A percentile compares a stretch with the other conserved stretches of the same genome.
phyloP scores from a whole-genome alignment of 1,140 invertebrate genomes.

The silkworm (Bombyx mori) region ASM3026992v2 NC_085131.1:4820501-4821000 shows the following conservation, averaged over 20 bases:
- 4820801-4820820: not conserved
- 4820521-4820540: slow-evolving; percentile 39
- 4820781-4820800: not conserved
- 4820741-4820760: slow-evolving; percentile 15
- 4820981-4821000: too few species aligned
- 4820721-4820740: slow-evolving; percentile 45
- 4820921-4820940: too few species aligned
- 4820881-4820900: too few species aligned
- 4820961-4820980: too few species aligned
- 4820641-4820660: slow-evolving; percentile 24
- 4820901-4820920: too few species aligned
- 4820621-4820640: slow-evolving; percentile 40
- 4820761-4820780: not conserved
- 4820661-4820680: slow-evolving; percentile 40
- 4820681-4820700: slow-evolving; percentile 53
- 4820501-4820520: slow-evolving; percentile 19
- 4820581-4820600: slow-evolving; percentile 32
- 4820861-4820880: not conserved
- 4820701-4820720: slow-evolving; percentile 54
- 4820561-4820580: slow-evolving; percentile 5
- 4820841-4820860: not conserved
- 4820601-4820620: slow-evolving; percentile 45
- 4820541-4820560: slow-evolving; percentile 48
- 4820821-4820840: slow-evolving; percentile 3
- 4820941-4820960: too few species aligned